A percentile compares a stretch with the other conserved stretches of the same genome.
phyloP scores from a whole-genome alignment of 2,888 invertebrate species.

The Drosophila testacea region DNA sequence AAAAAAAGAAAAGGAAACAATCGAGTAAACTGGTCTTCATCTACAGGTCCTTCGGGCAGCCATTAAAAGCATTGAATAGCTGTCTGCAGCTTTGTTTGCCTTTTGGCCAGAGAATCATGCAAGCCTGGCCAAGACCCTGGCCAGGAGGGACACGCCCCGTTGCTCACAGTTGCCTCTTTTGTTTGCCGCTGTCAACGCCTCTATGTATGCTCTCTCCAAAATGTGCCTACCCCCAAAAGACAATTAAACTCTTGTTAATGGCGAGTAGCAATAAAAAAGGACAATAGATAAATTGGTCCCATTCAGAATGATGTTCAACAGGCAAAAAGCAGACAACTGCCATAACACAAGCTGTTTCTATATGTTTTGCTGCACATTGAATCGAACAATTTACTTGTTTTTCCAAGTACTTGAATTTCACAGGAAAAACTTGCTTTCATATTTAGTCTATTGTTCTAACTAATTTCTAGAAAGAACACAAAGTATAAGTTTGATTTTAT shows the following conservation, averaged over 20 bases:
- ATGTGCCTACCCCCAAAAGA: constrained; percentile 39
- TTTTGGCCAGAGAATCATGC: constrained; percentile 21
- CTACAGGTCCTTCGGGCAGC: constrained; percentile 39
- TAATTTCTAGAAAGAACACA: too few relatives aligned
- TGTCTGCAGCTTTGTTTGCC: constrained; percentile 58
- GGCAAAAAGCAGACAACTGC: constrained; percentile 25
- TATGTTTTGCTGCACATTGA: background rate
- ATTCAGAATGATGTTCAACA: constrained; percentile 43
- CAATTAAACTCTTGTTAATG: constrained; percentile 64
- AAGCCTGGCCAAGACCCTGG: background rate
- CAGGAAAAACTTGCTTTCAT: background rate
- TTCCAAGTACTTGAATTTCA: constrained; percentile 1
- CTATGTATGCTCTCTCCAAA: constrained; percentile 52
- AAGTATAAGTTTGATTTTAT: too few relatives aligned
- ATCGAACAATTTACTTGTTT: constrained; percentile 1
- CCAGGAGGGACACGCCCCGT: constrained; percentile 17
- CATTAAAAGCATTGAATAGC: constrained; percentile 43
- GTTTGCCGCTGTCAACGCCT: constrained; percentile 62
- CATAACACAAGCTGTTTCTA: constrained; percentile 23
- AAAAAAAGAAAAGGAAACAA: constrained; percentile 25
- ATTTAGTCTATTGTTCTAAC: background rate
- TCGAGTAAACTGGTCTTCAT: constrained; percentile 53
- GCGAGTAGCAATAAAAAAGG: constrained; percentile 48
- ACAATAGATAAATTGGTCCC: constrained; percentile 55
- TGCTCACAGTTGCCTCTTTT: constrained; percentile 57